Evolutionary conservation across 2,113 vertebrate species (phyloP).

Genomic region (Xenopus borealis): DNA sequence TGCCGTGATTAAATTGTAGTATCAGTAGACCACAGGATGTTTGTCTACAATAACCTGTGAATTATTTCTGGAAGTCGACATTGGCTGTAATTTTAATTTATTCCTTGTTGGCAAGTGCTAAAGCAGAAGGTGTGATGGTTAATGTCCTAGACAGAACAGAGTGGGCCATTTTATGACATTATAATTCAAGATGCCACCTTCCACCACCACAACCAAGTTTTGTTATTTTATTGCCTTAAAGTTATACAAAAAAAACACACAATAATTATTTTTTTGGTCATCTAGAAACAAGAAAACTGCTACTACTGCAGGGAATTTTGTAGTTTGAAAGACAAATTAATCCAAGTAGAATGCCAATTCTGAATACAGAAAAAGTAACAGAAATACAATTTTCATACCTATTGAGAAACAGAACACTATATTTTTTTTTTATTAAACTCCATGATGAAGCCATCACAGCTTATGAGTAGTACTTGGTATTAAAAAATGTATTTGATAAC

Average conservation of each 20-base stretch:
- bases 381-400: neutral
- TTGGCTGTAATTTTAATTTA: constrained; percentile 1
- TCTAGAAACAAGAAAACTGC: neutral
- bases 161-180: neutral
- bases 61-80: neutral
- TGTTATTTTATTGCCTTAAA: neutral
- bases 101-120: neutral
- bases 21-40: constrained; percentile 13
- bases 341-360: neutral
- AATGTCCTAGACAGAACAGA: neutral
- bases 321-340: too few species aligned
- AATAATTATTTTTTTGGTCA: neutral
- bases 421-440: too few species aligned
- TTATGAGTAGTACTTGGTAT: too few species aligned
- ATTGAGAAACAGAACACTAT: neutral
- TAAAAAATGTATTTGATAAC: too few species aligned
- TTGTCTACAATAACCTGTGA: neutral
- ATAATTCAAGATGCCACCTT: neutral
- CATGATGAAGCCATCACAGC: too few species aligned
- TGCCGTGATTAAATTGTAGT: constrained; percentile 14
- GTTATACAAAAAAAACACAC: neutral
- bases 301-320: too few species aligned
- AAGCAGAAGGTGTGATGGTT: constrained; percentile 2
- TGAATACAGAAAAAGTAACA: neutral
- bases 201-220: neutral